These are phyloP conservation scores for Cheilosia soror DNA, from an alignment of 2,888 invertebrate species.

Conservation along the genomic window DNA sequence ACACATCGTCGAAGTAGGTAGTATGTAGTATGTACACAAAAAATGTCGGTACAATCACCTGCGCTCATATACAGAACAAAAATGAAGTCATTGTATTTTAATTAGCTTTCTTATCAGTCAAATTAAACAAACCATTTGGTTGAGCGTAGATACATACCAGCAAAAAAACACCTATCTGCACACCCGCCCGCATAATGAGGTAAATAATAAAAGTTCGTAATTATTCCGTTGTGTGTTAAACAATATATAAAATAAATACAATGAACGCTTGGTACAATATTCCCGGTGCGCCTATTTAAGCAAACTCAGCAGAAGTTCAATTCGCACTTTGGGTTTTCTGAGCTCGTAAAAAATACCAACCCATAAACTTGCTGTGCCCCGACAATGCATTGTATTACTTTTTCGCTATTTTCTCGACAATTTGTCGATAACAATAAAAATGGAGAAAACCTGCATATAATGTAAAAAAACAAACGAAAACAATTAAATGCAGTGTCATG, in stretches of 20 bases:
- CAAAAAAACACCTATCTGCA: constrained; percentile 17
- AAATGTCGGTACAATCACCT: constrained; percentile 42
- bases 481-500: constrained; percentile 70
- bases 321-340: constrained; percentile 12
- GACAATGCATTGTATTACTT: constrained; percentile 36
- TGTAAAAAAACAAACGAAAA: constrained; percentile 13
- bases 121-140: constrained; percentile 63
- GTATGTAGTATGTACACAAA: background rate
- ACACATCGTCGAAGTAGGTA: background rate
- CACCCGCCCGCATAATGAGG: constrained; percentile 61
- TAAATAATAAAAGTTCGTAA: constrained; percentile 38
- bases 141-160: constrained; percentile 32
- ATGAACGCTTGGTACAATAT: constrained; percentile 25
- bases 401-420: constrained; percentile 51
- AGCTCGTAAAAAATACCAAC: background rate
- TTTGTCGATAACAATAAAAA: constrained; percentile 63
- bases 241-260: constrained; percentile 25
- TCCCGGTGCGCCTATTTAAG: constrained; percentile 21
- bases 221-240: constrained; percentile 22
- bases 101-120: constrained; percentile 70
- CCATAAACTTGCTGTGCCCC: background rate
- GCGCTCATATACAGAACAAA: constrained; percentile 42
- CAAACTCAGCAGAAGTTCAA: constrained; percentile 47
- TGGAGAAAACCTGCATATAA: constrained; percentile 45
- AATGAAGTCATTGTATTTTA: constrained; percentile 70